These are phyloP conservation scores for Coptodon rendalli DNA, from an alignment of 2,113 vertebrate genomes.

Conservation along the genomic window DNA sequence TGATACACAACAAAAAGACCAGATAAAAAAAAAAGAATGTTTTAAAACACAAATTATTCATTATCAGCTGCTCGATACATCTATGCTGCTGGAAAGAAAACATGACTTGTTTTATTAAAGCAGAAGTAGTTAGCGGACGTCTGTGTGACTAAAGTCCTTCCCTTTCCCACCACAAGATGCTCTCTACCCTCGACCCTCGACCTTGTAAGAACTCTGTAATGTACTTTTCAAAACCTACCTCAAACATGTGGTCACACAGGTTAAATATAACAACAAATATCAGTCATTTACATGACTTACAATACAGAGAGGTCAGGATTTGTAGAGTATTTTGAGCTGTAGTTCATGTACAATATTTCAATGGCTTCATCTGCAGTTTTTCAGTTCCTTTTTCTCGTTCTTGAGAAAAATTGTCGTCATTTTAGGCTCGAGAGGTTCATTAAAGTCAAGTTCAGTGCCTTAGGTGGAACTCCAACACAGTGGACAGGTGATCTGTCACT, in stretches of 20 bases:
- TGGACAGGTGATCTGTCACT: neutral
- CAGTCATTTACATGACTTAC: neutral
- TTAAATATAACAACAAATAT: neutral
- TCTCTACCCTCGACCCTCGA: neutral
- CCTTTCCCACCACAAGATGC: neutral
- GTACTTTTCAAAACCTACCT: neutral
- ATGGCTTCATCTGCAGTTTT: neutral
- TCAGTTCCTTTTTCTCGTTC: neutral
- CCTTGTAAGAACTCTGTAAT: neutral
- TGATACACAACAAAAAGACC: neutral
- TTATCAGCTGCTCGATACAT: neutral
- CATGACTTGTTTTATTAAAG: neutral
- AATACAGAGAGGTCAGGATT: neutral
- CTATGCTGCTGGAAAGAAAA: neutral
- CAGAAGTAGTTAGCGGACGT: neutral
- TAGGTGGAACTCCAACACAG: neutral
- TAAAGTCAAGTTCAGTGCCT: neutral
- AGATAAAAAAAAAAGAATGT: neutral
- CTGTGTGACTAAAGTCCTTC: neutral
- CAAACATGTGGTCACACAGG: neutral
- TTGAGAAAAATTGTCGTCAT: neutral
- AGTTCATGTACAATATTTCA: neutral
- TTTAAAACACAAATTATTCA: neutral
- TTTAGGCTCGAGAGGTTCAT: neutral
- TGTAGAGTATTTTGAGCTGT: neutral